Evolutionary conservation across 2,113 vertebrate genomes (phyloP), one percentile per base, ranked within the genome.

Genomic region (Campylomormyrus numenius): DNA sequence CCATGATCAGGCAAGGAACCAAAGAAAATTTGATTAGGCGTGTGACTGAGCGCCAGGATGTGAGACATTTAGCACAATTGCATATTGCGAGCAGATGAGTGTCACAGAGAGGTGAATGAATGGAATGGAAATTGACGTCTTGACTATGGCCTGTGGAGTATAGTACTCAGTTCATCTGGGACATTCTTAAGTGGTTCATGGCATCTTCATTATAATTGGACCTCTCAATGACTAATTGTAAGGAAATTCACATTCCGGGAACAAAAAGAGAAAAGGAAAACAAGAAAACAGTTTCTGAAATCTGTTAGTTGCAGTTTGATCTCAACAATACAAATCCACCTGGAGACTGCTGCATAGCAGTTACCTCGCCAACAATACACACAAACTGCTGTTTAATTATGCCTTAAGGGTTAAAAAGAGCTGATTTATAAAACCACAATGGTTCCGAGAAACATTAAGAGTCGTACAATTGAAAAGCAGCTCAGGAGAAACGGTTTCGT

Each of bases 371-470:
- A 80, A 86, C 45, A 27, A 9, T 17, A 50, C 10, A 31, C 45
- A n/a, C 45, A 49, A 27, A 86, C 84, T 1, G 5, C 74, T 27
- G 84, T 48, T 27, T 86, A 86, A 86, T n/a, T 48, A 86, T 48
- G 45, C 45, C 45, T 86, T 19, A 86, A 50, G 45, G 48, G 84
- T 86, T 50, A 48, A 49, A 48, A 49, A 27, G 46, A 50, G 24
- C 9, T 31, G 45, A 49, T 80, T 42, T 80, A 19, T 31, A 86
- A 87, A 53, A 39, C 27, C 27, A 5, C 27, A 31, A 50, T 87
- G 27, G 45, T 87, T 87, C 85, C 24, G 48, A 27, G 84, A 86
- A 86, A 48, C 42, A n/a, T 86, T 86, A 86, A 49, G 45, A 86
- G 15, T 24, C 2, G 24, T 48, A 53, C 11, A 52, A 86, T 15